Percentiles rank a stretch among this genome's conserved stretches.
Conservation (phyloP, 2,888 invertebrate species). For the Lordiphosa andalusiaca region DNA sequence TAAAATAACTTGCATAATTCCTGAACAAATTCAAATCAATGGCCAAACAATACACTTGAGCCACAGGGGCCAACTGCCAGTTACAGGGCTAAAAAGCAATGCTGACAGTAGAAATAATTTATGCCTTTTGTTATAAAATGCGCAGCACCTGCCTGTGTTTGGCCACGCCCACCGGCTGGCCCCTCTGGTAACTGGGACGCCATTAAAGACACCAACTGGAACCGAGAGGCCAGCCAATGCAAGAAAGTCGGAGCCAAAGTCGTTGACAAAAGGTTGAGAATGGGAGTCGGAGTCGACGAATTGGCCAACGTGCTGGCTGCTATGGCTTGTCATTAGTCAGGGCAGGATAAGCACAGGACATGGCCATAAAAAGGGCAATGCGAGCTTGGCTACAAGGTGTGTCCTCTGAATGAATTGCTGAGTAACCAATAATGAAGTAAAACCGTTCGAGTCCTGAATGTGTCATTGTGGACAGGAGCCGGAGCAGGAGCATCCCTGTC, state of each 20-base stretch:
- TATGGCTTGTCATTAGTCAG: constrained; percentile 71
- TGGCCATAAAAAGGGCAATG: constrained; percentile 70
- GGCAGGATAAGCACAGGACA: constrained; percentile 70
- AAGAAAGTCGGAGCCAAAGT: constrained; percentile 30
- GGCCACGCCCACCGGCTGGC: constrained; percentile 40
- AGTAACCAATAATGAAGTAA: constrained; percentile 76
- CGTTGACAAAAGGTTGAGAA: constrained; percentile 63
- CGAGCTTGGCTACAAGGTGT: constrained; percentile 54
- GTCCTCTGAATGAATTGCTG: constrained; percentile 77
- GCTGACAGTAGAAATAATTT: constrained; percentile 76
- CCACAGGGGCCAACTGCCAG: constrained; percentile 54
- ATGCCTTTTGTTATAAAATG: constrained; percentile 69
- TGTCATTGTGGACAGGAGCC: constrained; percentile 57
- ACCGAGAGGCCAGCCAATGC: constrained; percentile 14
- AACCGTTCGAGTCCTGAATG: constrained; percentile 56
- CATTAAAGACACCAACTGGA: constrained; percentile 57
- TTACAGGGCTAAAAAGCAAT: constrained; percentile 61
- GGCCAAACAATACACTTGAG: constrained; percentile 61
- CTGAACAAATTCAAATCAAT: constrained; percentile 66
- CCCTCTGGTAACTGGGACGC: constrained; percentile 40
- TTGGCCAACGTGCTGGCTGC: constrained; percentile 49
- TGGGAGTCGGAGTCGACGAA: constrained; percentile 36
- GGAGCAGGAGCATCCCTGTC: constrained; percentile 65
- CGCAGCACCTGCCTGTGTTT: constrained; percentile 61
- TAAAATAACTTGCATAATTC: constrained; percentile 58